Evolutionary conservation across 2,888 invertebrate species (phyloP).

Genomic region (Punctoribates punctum): DNA sequence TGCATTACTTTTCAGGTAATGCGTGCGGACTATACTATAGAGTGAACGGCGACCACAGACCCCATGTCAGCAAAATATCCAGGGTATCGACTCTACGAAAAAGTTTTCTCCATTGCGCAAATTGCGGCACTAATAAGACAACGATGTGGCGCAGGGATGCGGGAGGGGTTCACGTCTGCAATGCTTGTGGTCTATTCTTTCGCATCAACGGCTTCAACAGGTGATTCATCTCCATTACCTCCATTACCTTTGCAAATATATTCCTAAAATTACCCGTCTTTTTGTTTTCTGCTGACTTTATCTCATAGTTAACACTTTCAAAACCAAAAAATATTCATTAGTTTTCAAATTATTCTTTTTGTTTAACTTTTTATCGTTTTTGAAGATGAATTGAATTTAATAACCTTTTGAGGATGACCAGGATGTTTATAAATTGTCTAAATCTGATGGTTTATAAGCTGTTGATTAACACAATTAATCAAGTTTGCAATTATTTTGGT

Average conservation of each 20-base stretch:
- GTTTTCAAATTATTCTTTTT: too few species aligned
- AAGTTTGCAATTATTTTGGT: too few species aligned
- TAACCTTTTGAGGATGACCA: too few species aligned
- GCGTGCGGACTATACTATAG: constrained; percentile 39
- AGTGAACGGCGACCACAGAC: constrained; percentile 39
- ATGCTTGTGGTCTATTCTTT: constrained; percentile 39
- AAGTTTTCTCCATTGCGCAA: constrained; percentile 36
- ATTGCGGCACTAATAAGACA: constrained; percentile 40
- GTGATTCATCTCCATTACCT: constrained; percentile 12
- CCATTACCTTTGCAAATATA: too few species aligned
- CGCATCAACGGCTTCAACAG: constrained; percentile 40
- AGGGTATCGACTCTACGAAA: constrained; percentile 24
- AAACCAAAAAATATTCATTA: too few species aligned
- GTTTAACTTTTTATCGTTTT: too few species aligned
- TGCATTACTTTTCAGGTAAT: constrained; percentile 28
- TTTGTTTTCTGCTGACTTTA: background rate
- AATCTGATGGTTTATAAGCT: too few species aligned
- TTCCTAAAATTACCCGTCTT: background rate
- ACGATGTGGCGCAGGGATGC: constrained; percentile 40
- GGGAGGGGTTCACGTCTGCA: constrained; percentile 38
- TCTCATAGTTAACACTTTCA: background rate
- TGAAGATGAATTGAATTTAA: too few species aligned
- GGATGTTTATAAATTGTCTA: too few species aligned
- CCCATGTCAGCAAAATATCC: constrained; percentile 37
- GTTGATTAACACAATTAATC: too few species aligned